Conservation (phyloP, 64 coral and sea anemone species). For the Hydrozoanthus tunicans region DNA sequence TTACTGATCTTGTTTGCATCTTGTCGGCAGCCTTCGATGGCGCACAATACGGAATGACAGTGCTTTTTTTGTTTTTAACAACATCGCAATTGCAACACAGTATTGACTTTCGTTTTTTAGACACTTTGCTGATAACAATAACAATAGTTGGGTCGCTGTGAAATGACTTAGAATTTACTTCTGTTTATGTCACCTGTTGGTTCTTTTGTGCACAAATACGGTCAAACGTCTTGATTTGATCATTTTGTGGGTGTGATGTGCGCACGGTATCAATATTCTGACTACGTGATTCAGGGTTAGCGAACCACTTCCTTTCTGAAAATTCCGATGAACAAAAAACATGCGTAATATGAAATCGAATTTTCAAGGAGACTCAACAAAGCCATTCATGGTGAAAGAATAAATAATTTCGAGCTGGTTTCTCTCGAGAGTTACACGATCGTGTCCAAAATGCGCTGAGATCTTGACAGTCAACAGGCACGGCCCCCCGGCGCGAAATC, state of each 20-base stretch:
- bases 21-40: background rate
- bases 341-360: conserved; percentile 3
- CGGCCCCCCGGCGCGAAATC: conserved; percentile 69
- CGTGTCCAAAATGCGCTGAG: background rate
- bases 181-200: conserved; percentile 50
- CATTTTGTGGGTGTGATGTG: conserved; percentile 43
- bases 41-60: conserved; percentile 38
- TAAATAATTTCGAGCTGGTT: background rate
- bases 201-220: conserved; percentile 63
- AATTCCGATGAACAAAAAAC: background rate
- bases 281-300: conserved; percentile 48
- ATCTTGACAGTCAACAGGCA: conserved; percentile 24
- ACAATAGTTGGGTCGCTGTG: conserved; percentile 24
- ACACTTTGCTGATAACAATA: conserved; percentile 57
- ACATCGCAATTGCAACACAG: conserved; percentile 24
- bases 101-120: conserved; percentile 54
- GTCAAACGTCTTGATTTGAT: conserved; percentile 56
- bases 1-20: background rate
- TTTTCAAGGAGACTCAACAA: background rate
- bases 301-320: conserved; percentile 45
- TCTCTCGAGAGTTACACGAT: conserved; percentile 13
- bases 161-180: conserved; percentile 38
- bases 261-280: conserved; percentile 29
- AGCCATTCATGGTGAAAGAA: conserved; percentile 31
- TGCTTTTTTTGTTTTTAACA: conserved; percentile 57